Base-by-base conservation (phyloP, 2,797 vertebrate genomes). In the Cichlasoma orientale region DNA sequence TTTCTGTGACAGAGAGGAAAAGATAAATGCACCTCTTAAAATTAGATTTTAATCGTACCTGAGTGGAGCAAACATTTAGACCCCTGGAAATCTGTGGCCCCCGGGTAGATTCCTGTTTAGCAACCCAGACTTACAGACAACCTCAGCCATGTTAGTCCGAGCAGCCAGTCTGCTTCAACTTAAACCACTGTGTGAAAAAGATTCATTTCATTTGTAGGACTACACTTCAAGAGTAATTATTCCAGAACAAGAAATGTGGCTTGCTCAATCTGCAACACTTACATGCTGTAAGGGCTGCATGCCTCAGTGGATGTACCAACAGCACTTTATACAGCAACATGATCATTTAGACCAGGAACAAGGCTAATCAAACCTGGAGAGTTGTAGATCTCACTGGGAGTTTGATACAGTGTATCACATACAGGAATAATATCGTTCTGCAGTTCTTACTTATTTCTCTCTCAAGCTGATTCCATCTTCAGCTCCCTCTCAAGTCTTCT, bases 331-430 rank as follows among this genome's bases (percentile, higher is more conserved):
- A 82, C 2, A 36, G 63, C 25, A 56, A 58, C 72, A 71, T 2
- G 56, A 82, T 74, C 80, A 74, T 72, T 77, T 74, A 75, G 68
- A 85, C 1, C 47, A 31, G 69, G 78, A 79, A 70, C n/a, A 56
- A 68, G 56, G 25, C n/a, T 74, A 23, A 89, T 81, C 80, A 69
- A 72, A 56, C 68, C 14, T 73, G 59, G 76, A 70, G 6, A 10
- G 54, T 71, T 68, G 75, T 38, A 71, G 63, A 77, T 74, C 72
- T 82, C 47, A 68, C 23, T 38, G 61, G 16, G 70, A 80, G 69
- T 19, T 50, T 5, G 10, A 73, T 56, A n/a, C 21, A 75, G 33
- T 63, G 53, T 80, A 77, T 84, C 69, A 78, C 29, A 53, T 74
- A 36, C 72, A 75, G 81, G 71, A 75, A 61, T 53, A 78, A 74